Base-by-base conservation (phyloP, 2,888 invertebrate species). In the Chalcis sispes region DNA sequence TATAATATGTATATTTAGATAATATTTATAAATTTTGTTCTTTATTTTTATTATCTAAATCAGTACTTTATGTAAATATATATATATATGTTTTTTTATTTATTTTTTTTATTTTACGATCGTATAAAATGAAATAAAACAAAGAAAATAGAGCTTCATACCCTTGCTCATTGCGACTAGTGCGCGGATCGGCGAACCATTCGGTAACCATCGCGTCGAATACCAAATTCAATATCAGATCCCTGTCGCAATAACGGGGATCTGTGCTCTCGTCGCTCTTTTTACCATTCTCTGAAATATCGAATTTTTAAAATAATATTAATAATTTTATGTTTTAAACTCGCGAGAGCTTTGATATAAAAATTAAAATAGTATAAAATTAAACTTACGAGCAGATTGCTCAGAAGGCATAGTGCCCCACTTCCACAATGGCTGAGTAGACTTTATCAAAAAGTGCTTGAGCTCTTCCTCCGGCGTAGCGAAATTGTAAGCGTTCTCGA, bases 191-290 rank as follows among this genome's bases (percentile, higher is more conserved):
- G 81, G 94, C 94, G 87, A 96, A 96, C 94, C 95, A 95, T 80
- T 94, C 93, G 1, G 97, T 97, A 80, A 95, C 94, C 85, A 95
- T 93, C 8, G 97, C 97, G 88, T 97, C 97, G 85, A 94, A 96
- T 1, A 97, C 94, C 64, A 97, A 89, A 66, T 95, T 94, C 85
- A 94, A 94, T 89, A 97, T 93, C 67, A 97, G 90, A 82, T 95
- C 94, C 80, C 96, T 93, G 86, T 97, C 96, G 90, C 92, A 92
- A 89, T 91, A 92, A 86, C 92, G 92, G 80, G 90, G 89, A 84
- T 91, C 90, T 89, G 90, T 58, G n/a, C 48, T 75, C 25, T 77
- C 75, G 1, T 79, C 79, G 8, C 18, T 15, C 23, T 78, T 78
- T 32, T 78, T 78, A 13, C 62, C 59, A 10, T 48, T 67, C 42